Evolutionary conservation across 2,113 vertebrate genomes (phyloP), one percentile per base, ranked within the genome.

Genomic region (Forbesichthys papilliferus): DNA sequence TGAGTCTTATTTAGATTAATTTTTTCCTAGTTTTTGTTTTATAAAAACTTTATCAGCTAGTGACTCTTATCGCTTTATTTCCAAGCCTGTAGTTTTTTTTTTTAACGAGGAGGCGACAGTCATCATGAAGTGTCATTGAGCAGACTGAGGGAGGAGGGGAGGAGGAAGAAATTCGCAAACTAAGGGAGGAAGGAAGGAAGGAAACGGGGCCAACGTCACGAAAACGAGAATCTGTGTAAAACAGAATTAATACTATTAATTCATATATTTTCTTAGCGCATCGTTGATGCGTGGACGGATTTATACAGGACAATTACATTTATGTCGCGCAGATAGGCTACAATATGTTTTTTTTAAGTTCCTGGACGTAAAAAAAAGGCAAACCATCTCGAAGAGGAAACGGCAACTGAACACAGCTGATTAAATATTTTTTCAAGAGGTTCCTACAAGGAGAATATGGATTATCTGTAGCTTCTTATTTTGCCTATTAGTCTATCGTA

Each of bases 191-290:
- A 68, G 66, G 58, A 62, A 59, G 64, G 74, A 91, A 92, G 86
- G 86, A 91, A 90, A 62, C 81, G 76, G 77, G 79, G 80, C 88
- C 83, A 75, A 87, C 86, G 85, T 90, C 88, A 89, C 86, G 84
- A 86, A 83, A 73, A 84, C 76, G 69, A 71, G 79, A 86, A 69
- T 72, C 82, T 66, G 84, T 81, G 84, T 80, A 79, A 86, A 84
- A 82, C 65, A 68, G 74, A 64, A 61, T 73, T 76, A 81, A 62
- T 61, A 52, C 66, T 62, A 72, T 75, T 71, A 85, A 70, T 73
- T 33, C 16, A 64, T 58, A 53, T 68, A 9, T 16, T 6, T 9
- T 42, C 60, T 11, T 14, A 5, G 84, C 79, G 83, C 82, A 82
- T 65, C 80, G 36, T 82, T 82, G 85, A 79, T 69, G 77, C 78